phyloP scores from a whole-genome alignment of 2,888 invertebrate species.

The Tridacna gigas region DNA sequence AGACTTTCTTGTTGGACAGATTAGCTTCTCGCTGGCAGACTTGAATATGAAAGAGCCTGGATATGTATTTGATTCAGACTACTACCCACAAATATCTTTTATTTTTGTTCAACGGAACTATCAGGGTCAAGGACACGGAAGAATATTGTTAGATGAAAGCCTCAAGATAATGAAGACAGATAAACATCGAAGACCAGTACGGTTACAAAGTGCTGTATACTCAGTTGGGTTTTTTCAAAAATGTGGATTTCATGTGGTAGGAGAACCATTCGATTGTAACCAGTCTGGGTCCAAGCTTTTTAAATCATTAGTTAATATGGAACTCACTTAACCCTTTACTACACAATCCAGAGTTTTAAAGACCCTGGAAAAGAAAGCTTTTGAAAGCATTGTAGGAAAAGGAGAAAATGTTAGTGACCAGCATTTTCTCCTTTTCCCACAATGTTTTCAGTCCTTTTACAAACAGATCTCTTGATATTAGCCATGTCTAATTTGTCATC shows the following conservation, averaged over 20 bases:
- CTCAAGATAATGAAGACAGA: constrained; percentile 56
- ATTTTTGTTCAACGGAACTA: constrained; percentile 71
- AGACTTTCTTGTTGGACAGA: constrained; percentile 56
- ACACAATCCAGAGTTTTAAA: too few relatives aligned
- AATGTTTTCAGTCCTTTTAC: too few relatives aligned
- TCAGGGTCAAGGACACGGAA: constrained; percentile 67
- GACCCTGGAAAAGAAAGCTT: too few relatives aligned
- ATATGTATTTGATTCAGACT: constrained; percentile 61
- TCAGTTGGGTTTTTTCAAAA: constrained; percentile 72
- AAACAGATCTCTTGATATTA: too few relatives aligned
- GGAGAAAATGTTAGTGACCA: not conserved
- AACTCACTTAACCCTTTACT: not conserved
- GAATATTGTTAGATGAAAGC: constrained; percentile 54
- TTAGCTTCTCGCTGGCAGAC: constrained; percentile 63
- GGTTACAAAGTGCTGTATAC: constrained; percentile 69
- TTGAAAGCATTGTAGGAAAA: constrained; percentile 1
- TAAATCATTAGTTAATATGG: constrained; percentile 67
- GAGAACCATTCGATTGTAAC: constrained; percentile 64
- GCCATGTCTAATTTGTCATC: too few relatives aligned
- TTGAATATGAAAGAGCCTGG: constrained; percentile 46
- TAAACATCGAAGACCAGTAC: constrained; percentile 52
- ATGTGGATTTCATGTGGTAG: constrained; percentile 60
- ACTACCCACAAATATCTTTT: constrained; percentile 69
- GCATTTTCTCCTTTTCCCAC: not conserved
- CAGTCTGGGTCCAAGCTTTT: constrained; percentile 67